A percentile compares a stretch with the other conserved stretches of the same genome.
Conservation (phyloP, 2,888 invertebrate species). For the Volucella bombylans region DNA sequence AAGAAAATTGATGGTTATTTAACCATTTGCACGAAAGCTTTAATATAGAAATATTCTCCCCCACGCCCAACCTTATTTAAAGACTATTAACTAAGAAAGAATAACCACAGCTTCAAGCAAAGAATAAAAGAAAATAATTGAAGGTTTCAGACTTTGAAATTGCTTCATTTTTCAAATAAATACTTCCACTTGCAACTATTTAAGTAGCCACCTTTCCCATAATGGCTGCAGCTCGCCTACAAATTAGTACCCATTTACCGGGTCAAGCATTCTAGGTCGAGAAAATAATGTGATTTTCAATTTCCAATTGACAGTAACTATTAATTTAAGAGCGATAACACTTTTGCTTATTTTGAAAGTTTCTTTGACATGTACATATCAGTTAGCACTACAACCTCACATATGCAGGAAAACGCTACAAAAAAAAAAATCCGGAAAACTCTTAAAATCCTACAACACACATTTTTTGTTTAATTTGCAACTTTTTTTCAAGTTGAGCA, state of each 20-base stretch:
- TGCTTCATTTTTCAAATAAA: conserved; percentile 43
- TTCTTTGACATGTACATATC: conserved; percentile 68
- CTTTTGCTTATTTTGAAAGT: conserved; percentile 54
- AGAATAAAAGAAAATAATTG: conserved; percentile 15
- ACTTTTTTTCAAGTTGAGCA: conserved; percentile 54
- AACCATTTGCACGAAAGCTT: conserved; percentile 42
- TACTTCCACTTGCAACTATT: neutral
- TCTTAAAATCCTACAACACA: conserved; percentile 62
- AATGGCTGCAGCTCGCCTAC: conserved; percentile 24
- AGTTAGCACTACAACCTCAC: conserved; percentile 53
- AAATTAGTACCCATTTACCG: conserved; percentile 65
- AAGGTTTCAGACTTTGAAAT: conserved; percentile 33
- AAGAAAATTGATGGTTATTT: conserved; percentile 61
- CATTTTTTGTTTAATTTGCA: conserved; percentile 73
- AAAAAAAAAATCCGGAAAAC: conserved; percentile 27
- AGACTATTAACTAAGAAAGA: conserved; percentile 3
- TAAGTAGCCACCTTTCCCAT: conserved; percentile 1
- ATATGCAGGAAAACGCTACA: neutral
- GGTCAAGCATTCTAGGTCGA: conserved; percentile 59
- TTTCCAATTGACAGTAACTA: conserved; percentile 67
- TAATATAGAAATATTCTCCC: neutral
- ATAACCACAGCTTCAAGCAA: neutral
- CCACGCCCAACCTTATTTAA: conserved; percentile 11
- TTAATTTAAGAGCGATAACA: conserved; percentile 62
- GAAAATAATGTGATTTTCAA: conserved; percentile 30